Percentiles rank a stretch among this genome's conserved stretches.
phyloP scores from a whole-genome alignment of 2,797 vertebrate species.

The Melopsittacus undulatus region DNA sequence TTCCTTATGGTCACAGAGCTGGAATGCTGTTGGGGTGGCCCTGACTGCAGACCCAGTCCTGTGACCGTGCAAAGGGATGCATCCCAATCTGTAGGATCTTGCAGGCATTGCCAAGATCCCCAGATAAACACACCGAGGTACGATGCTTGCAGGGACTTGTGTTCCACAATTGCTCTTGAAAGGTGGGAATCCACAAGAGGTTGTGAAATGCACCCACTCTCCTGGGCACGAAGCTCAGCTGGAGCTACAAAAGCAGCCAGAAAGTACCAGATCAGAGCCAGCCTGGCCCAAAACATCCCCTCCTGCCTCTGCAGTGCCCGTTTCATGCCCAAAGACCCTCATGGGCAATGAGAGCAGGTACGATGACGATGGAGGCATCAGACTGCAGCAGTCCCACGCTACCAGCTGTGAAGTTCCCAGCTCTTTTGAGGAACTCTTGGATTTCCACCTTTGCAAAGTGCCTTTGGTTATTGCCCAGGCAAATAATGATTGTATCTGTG shows the following conservation, averaged over 20 bases:
- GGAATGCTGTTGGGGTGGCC: background rate
- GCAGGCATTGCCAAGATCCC: background rate
- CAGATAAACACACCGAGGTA: background rate
- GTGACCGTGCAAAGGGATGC: background rate
- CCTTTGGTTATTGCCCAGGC: background rate
- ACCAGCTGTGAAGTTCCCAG: background rate
- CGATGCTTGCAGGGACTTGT: background rate
- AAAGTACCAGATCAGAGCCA: background rate
- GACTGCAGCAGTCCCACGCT: fast-evolving
- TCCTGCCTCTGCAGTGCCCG: background rate
- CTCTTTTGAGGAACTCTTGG: constrained; percentile 13
- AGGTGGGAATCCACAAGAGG: background rate
- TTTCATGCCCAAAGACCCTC: background rate
- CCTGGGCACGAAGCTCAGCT: background rate
- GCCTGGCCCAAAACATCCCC: background rate
- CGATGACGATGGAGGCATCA: fast-evolving
- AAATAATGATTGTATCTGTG: background rate
- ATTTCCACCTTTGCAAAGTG: background rate
- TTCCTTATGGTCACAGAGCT: background rate
- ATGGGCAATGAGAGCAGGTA: background rate
- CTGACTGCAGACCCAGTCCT: background rate
- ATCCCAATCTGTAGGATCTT: background rate
- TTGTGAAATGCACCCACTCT: background rate
- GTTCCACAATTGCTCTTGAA: background rate
- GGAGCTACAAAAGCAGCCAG: background rate